Evolutionary conservation across 2,888 invertebrate genomes (phyloP).

Genomic region (Neria commutata): DNA sequence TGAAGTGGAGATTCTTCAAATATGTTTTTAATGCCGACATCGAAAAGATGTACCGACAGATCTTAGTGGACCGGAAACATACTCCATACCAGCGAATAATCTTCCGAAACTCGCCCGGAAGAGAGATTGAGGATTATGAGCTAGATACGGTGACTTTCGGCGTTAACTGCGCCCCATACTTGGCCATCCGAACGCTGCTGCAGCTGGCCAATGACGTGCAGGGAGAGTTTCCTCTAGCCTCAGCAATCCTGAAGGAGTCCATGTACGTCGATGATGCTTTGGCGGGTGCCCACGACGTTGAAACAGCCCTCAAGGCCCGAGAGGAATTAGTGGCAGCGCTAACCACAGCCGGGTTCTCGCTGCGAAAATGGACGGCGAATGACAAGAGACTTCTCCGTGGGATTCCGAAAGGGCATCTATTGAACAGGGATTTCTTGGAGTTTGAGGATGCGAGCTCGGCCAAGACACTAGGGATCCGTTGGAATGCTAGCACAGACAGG

Average conservation of each 20-base stretch:
- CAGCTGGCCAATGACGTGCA: slow-evolving; percentile 19
- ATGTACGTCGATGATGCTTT: slow-evolving; percentile 27
- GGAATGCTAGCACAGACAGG: slow-evolving; percentile 17
- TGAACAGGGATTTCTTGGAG: slow-evolving; percentile 12
- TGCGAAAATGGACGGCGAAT: slow-evolving; percentile 16
- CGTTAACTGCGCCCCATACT: slow-evolving; percentile 18
- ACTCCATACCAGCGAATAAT: background rate
- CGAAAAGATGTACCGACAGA: background rate
- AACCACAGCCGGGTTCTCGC: background rate
- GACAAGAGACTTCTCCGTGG: background rate
- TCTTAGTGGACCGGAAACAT: background rate
- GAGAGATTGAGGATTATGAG: background rate
- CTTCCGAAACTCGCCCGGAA: background rate
- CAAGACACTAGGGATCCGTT: slow-evolving; percentile 24
- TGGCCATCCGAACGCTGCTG: slow-evolving; percentile 15
- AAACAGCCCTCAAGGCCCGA: slow-evolving; percentile 10
- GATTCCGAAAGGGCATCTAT: slow-evolving; percentile 3
- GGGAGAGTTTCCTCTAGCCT: slow-evolving; percentile 14
- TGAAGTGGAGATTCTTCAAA: background rate
- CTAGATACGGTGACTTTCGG: slow-evolving; percentile 3
- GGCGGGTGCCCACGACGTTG: slow-evolving; percentile 20
- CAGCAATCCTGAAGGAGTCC: background rate
- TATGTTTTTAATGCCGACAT: background rate
- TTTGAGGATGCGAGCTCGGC: slow-evolving; percentile 15
- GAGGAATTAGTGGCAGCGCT: slow-evolving; percentile 14